Base-by-base conservation (phyloP, 2,888 invertebrate genomes). In the Actias luna region DNA sequence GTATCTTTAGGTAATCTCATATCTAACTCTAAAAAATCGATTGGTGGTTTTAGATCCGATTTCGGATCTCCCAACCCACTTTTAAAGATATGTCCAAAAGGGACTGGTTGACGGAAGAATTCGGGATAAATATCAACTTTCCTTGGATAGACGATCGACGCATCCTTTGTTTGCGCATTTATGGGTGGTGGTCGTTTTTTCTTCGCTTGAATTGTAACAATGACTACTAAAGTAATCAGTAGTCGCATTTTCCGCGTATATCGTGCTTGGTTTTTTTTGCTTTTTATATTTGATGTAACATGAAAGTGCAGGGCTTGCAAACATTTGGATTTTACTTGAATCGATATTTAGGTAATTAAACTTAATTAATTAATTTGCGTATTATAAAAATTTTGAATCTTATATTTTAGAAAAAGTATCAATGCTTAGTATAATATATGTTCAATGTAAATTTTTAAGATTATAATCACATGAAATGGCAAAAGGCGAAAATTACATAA, bases 31-130 rank as follows among this genome's bases (percentile, higher is more conserved):
- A 80, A 27, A 1, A 68, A 5, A 62, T 83, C 79, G 14, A 75
- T 2, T 0, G 84, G 82, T 62, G 69, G 66, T 62, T 76, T 78
- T 0, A 61, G 22, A 10, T 55, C 33, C 16, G 68, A 67, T 4
- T 58, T 60, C 0, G 72, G 69, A 27, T 84, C 81, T 64, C 69
- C 75, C 2, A 74, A 70, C 1, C 85, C 84, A 3, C 79, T 73
- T 67, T 65, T 73, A 8, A 67, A 74, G n/a, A 87, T 75, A 55
- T 84, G 81, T 29, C 81, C 80, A 64, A 85, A 85, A 1, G 83
- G 79, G 2, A 84, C 76, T 2, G 76, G 75, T 4, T 69, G 42
- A 5, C 29, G 46, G 4, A 62, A 62, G 7, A 39, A 33, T 16
- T 66, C 59, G 1, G 72, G 64, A 5, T 64, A 65, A 0, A 60